Percentiles rank a stretch among this genome's conserved stretches.
phyloP scores from a whole-genome alignment of 2,888 invertebrate genomes.

The Subacronicta megacephala region DNA sequence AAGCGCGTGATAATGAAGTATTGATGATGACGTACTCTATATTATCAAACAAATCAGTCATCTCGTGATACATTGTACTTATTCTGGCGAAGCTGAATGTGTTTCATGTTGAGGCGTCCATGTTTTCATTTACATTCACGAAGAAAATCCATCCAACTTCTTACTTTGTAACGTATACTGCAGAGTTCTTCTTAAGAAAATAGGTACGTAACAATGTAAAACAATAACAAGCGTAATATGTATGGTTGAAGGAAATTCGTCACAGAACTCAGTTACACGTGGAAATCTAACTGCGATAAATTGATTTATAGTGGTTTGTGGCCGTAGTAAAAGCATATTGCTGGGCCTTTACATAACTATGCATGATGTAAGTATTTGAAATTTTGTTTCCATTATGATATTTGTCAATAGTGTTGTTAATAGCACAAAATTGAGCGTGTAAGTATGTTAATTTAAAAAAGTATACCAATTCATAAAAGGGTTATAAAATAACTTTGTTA shows the following conservation, averaged over 20 bases:
- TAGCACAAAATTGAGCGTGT: too few relatives aligned
- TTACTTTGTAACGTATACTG: conserved; percentile 12
- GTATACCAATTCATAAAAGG: too few relatives aligned
- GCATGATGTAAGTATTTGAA: conserved; percentile 5
- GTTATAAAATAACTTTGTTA: too few relatives aligned
- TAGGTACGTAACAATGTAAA: conserved; percentile 35
- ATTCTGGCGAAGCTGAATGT: conserved; percentile 15
- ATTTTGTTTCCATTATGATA: background rate
- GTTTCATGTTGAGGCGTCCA: conserved; percentile 24
- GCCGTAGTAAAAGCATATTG: background rate
- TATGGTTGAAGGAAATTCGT: conserved; percentile 46
- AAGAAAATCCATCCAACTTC: conserved; percentile 7
- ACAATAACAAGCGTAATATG: conserved; percentile 32
- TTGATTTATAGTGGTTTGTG: conserved; percentile 30
- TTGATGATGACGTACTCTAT: too few relatives aligned
- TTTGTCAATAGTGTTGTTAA: too few relatives aligned
- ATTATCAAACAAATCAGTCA: conserved; percentile 16
- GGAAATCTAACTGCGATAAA: conserved; percentile 44
- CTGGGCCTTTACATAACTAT: conserved; percentile 8
- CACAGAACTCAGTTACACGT: conserved; percentile 50
- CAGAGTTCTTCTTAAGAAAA: background rate
- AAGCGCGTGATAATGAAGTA: too few relatives aligned
- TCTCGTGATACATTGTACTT: conserved; percentile 11
- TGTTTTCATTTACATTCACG: conserved; percentile 12
- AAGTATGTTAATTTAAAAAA: too few relatives aligned